Conservation (phyloP, 1,140 invertebrate genomes). For the Leptestheria dahalacensis region DNA sequence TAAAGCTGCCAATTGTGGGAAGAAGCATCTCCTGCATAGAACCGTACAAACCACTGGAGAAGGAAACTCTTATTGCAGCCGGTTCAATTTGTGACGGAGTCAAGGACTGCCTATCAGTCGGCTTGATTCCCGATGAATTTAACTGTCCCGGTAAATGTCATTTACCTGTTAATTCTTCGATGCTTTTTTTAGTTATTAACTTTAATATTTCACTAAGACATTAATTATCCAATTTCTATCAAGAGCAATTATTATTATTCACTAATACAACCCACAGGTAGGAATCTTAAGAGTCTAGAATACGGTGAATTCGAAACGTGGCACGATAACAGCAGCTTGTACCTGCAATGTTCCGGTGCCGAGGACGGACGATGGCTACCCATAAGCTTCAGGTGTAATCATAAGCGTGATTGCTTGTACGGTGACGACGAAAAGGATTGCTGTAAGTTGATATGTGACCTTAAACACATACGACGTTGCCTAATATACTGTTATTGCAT, state of each 20-base stretch:
- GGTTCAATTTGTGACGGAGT: conserved; percentile 29
- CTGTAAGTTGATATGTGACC: conserved; percentile 26
- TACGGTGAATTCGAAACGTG: not conserved
- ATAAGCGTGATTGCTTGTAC: conserved; percentile 29
- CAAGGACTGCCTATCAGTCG: conserved; percentile 31
- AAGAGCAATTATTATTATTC: not conserved
- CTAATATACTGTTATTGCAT: too few relatives aligned
- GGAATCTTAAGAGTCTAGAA: not conserved
- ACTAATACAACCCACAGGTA: not conserved
- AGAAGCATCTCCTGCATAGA: not conserved
- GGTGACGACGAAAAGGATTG: conserved; percentile 33
- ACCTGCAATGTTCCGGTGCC: conserved; percentile 20
- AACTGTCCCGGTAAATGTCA: conserved; percentile 25
- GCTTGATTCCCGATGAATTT: conserved; percentile 29
- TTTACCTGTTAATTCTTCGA: not conserved
- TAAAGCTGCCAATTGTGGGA: too few relatives aligned
- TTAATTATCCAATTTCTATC: too few relatives aligned
- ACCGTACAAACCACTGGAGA: conserved; percentile 12
- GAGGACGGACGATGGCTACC: conserved; percentile 29
- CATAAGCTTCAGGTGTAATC: conserved; percentile 25
- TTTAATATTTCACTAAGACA: too few relatives aligned
- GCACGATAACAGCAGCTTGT: conserved; percentile 18
- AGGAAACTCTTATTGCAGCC: conserved; percentile 20
- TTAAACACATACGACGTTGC: too few relatives aligned
- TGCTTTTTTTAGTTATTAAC: too few relatives aligned